Base-by-base conservation (phyloP, 2,797 vertebrate genomes). In the Prunella strophiata region DNA sequence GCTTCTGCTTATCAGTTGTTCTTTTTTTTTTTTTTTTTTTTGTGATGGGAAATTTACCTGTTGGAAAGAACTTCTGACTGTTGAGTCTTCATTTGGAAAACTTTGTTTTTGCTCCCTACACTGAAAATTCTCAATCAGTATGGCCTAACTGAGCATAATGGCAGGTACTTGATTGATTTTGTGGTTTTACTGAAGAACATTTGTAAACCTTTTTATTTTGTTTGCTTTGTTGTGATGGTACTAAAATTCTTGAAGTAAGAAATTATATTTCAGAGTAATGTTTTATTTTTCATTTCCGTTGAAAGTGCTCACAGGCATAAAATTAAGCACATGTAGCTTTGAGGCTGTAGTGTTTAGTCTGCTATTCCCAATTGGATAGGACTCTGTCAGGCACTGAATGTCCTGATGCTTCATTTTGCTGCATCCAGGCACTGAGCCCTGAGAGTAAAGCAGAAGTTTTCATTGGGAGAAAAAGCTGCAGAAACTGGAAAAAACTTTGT, bases 341-440 rank as follows among this genome's bases (percentile, higher is more conserved):
- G 13, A 40, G 30, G 25, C 23, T 65, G 47, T 47, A 29, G 22
- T 75, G 32, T 75, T 95, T 11, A 54, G n/a, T 52, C 8, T 82
- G 15, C 30, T 58, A 0, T 71, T 87, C 23, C 52, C 11, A 15
- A 0, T 3, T 51, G 23, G 23, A 25, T 8, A 22, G 63, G 58
- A 32, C 9, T 71, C 23, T 61, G 16, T 62, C 76, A 23, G 0
- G 1, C 34, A 3, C 62, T 16, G 26, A 13, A 13, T 55, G 11
- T 73, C 45, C 22, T 16, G 3, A 8, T 79, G 40, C 43, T 81
- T 74, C 25, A 19, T n/a, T 76, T 89, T 72, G 38, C 34, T n/a
- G 0, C 29, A 8, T 52, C 36, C 36, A 66, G 48, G 20, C 40
- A 9, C 0, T 0, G 47, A 34, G 36, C 54, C 23, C 32, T 17